Evolutionary conservation across 2,888 invertebrate genomes (phyloP).

Genomic region (Protophormia terraenovae): DNA sequence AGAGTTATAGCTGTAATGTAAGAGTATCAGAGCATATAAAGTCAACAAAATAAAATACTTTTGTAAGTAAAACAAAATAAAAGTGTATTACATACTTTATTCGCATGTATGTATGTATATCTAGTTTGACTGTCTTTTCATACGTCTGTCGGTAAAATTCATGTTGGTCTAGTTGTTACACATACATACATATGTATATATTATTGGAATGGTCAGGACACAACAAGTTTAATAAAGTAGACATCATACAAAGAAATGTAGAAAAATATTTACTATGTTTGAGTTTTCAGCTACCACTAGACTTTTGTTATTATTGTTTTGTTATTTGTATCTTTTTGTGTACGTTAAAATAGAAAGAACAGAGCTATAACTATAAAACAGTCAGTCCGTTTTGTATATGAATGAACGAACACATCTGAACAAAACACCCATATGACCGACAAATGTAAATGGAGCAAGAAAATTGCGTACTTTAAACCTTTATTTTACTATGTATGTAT

Average conservation of each 20-base stretch:
- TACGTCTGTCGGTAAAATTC: neutral
- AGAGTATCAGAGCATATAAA: conserved; percentile 53
- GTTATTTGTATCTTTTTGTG: neutral
- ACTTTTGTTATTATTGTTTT: neutral
- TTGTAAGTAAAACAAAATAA: conserved; percentile 11
- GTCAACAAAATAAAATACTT: conserved; percentile 50
- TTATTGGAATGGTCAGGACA: conserved; percentile 43
- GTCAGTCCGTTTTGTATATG: neutral
- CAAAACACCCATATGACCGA: conserved; percentile 24
- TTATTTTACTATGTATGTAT: neutral
- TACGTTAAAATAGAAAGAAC: neutral
- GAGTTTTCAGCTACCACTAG: neutral
- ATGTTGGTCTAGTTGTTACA: conserved; percentile 21
- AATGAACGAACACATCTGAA: neutral
- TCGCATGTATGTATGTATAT: neutral
- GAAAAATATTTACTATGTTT: conserved; percentile 12
- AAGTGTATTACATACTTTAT: neutral
- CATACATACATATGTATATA: too few relatives aligned
- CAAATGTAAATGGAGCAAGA: conserved; percentile 42
- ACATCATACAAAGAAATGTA: conserved; percentile 22
- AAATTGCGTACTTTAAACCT: conserved; percentile 39
- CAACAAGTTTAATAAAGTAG: conserved; percentile 43
- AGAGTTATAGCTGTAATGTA: conserved; percentile 39
- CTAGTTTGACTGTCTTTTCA: neutral
- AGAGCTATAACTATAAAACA: neutral